Evolutionary conservation across 2,797 vertebrate genomes (phyloP).

Genomic region (Acanthiza pusilla): DNA sequence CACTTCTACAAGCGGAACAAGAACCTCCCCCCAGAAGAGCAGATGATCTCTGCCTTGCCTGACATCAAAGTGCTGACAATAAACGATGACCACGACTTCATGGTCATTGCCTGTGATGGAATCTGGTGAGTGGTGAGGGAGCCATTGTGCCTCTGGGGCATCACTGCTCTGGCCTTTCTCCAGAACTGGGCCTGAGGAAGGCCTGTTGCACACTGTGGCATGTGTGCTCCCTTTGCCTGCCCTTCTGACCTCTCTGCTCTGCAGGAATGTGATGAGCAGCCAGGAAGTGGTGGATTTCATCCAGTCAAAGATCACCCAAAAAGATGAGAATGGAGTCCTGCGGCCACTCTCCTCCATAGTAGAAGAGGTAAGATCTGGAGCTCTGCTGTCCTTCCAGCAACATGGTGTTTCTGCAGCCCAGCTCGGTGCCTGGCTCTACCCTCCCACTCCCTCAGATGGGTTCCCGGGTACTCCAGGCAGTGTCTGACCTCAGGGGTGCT

Average conservation of each 20-base stretch:
- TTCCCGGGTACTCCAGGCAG: background rate
- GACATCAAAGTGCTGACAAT: slow-evolving; percentile 95
- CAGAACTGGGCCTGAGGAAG: background rate
- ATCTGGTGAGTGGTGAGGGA: slow-evolving; percentile 85
- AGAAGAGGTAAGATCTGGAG: slow-evolving; percentile 84
- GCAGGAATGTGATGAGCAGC: slow-evolving; percentile 98
- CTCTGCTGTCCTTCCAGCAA: background rate
- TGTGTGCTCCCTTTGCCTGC: background rate
- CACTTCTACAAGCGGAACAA: slow-evolving; percentile 99
- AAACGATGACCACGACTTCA: slow-evolving; percentile 93
- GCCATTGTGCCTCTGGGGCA: background rate
- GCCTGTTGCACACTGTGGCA: background rate
- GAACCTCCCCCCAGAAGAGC: slow-evolving; percentile 90
- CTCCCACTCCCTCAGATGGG: background rate
- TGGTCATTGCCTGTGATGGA: slow-evolving; percentile 98
- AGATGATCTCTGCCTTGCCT: slow-evolving; percentile 97
- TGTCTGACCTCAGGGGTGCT: background rate
- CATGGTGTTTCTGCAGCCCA: accelerated
- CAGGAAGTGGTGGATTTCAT: slow-evolving; percentile 98
- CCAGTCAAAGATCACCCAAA: slow-evolving; percentile 87
- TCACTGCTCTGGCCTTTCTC: background rate
- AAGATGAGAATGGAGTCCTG: slow-evolving; percentile 78
- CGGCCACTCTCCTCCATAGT: slow-evolving; percentile 87
- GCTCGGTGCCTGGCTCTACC: background rate
- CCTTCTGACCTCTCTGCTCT: background rate